These are phyloP conservation scores for Catocala nupta DNA, from an alignment of 2,888 invertebrate species.

Conservation along the genomic window DNA sequence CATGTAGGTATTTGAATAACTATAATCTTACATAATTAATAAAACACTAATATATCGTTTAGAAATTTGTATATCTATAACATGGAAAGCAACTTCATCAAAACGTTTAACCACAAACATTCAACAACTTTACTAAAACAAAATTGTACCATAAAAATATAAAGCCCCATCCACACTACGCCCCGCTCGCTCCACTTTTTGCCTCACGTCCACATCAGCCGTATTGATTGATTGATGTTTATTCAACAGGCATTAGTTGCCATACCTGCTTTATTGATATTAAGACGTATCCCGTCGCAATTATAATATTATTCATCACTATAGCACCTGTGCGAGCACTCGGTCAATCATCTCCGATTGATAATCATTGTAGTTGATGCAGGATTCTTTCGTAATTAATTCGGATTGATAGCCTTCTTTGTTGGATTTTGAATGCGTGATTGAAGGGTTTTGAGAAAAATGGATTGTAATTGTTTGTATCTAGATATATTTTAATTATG, in stretches of 20 bases:
- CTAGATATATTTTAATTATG: too few relatives aligned
- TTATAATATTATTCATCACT: slow-evolving; percentile 57
- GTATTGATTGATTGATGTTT: slow-evolving; percentile 84
- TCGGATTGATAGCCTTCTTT: slow-evolving; percentile 49
- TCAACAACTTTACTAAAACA: neutral
- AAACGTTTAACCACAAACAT: too few relatives aligned
- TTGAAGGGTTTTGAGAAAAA: slow-evolving; percentile 17
- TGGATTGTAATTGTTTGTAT: slow-evolving; percentile 20
- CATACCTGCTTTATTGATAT: slow-evolving; percentile 77
- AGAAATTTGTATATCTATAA: too few relatives aligned
- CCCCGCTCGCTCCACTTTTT: slow-evolving; percentile 57
- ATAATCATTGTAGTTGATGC: slow-evolving; percentile 48
- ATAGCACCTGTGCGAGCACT: slow-evolving; percentile 49
- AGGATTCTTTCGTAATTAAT: slow-evolving; percentile 54
- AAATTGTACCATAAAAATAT: neutral
- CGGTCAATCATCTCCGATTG: slow-evolving; percentile 52
- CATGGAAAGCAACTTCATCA: too few relatives aligned
- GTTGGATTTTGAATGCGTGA: slow-evolving; percentile 13
- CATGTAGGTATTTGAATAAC: too few relatives aligned
- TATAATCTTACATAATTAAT: too few relatives aligned
- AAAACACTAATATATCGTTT: too few relatives aligned
- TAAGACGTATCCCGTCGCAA: slow-evolving; percentile 65
- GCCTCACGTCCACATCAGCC: slow-evolving; percentile 63
- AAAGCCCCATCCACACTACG: slow-evolving; percentile 59
- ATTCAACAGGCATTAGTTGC: slow-evolving; percentile 73